A percentile compares a stretch with the other conserved stretches of the same genome.
phyloP scores from a whole-genome alignment of 2,888 invertebrate genomes.

The Athetis lepigone region DNA sequence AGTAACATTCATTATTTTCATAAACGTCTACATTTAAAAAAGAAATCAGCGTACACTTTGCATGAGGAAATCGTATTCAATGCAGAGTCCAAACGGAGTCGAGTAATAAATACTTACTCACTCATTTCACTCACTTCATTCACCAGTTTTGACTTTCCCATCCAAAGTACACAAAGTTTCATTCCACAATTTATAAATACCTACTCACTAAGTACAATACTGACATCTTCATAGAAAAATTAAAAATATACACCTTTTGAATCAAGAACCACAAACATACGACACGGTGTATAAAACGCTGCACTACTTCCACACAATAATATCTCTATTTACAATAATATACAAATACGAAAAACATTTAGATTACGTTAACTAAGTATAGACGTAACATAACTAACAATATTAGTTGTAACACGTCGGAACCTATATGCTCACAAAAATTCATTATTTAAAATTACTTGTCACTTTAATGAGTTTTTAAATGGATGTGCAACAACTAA shows the following conservation, averaged over 20 bases:
- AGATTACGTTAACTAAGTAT: constrained; percentile 40
- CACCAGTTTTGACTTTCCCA: constrained; percentile 16
- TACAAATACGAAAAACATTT: constrained; percentile 70
- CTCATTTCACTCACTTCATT: background rate
- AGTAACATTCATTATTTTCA: constrained; percentile 50
- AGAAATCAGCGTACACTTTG: constrained; percentile 35
- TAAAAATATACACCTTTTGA: constrained; percentile 79
- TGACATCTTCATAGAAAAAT: constrained; percentile 78
- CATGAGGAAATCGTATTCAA: constrained; percentile 5
- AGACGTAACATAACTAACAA: constrained; percentile 19
- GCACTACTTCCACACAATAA: constrained; percentile 66
- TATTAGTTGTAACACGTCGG: constrained; percentile 30
- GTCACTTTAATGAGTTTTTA: constrained; percentile 38
- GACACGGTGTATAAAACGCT: constrained; percentile 72
- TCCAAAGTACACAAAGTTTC: constrained; percentile 44
- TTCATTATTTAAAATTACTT: constrained; percentile 35
- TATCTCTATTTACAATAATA: constrained; percentile 81
- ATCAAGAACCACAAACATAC: constrained; percentile 79
- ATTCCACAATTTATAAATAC: constrained; percentile 74
- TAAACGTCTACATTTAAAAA: constrained; percentile 45
- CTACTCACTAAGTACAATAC: constrained; percentile 82
- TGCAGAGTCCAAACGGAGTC: background rate
- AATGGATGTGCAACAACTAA: constrained; percentile 42
- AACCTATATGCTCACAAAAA: constrained; percentile 24
- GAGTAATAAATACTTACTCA: too few species aligned